phyloP scores from a whole-genome alignment of 2,888 invertebrate species.

The Drosophila neonasuta region DNA sequence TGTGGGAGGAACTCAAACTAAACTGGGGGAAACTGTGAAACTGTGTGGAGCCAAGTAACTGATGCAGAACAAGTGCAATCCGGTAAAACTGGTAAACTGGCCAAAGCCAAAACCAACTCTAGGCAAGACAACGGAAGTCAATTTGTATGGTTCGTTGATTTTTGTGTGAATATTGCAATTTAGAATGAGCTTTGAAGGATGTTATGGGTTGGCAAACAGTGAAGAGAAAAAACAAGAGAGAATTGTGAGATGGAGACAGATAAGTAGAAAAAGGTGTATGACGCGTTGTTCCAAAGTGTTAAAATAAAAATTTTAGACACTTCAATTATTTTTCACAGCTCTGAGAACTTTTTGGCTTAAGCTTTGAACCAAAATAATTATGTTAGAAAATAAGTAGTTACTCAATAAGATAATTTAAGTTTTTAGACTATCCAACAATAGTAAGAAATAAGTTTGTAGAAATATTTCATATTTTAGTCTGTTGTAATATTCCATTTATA shows the following conservation, averaged over 20 bases:
- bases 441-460: background rate
- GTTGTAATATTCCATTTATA: too few species aligned
- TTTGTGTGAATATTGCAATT: conserved; percentile 54
- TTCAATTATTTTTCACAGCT: background rate
- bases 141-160: conserved; percentile 53
- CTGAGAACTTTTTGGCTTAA: background rate
- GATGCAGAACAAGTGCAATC: conserved; percentile 56
- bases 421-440: background rate
- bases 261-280: background rate
- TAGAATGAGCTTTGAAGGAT: conserved; percentile 37
- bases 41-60: conserved; percentile 17
- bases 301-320: background rate
- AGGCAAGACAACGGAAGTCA: conserved; percentile 49
- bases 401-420: background rate
- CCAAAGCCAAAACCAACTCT: conserved; percentile 2
- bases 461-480: too few species aligned
- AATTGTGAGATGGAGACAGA: background rate
- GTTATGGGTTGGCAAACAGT: conserved; percentile 26
- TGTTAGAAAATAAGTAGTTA: background rate
- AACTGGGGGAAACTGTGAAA: conserved; percentile 7
- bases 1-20: conserved; percentile 27
- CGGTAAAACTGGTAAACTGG: conserved; percentile 18
- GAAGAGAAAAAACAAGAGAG: background rate
- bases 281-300: background rate
- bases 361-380: background rate